These are phyloP conservation scores for Guaruba guarouba DNA, from an alignment of 2,113 vertebrate genomes.

Conservation along the genomic window DNA sequence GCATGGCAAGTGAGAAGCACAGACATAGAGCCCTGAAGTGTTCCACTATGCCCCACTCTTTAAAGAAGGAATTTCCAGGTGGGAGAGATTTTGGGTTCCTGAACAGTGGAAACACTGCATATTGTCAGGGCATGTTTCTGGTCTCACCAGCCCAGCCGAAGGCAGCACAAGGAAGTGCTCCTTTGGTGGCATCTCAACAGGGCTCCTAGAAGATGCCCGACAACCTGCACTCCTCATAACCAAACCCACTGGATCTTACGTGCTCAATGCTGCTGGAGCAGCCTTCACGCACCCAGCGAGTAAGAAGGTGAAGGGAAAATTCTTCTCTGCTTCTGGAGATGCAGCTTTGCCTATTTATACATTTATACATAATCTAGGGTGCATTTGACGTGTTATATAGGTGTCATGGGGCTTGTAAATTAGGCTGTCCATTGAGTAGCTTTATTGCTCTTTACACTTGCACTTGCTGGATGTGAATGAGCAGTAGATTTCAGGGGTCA, in stretches of 20 bases:
- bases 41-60: background rate
- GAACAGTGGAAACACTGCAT: rapidly evolving
- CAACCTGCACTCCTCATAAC: background rate
- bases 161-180: background rate
- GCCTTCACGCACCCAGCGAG: rapidly evolving
- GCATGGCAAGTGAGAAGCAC: background rate
- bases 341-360: background rate
- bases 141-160: background rate
- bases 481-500: background rate
- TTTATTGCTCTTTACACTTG: background rate
- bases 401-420: background rate
- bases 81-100: background rate
- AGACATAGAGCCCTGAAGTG: background rate
- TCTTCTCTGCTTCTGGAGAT: background rate
- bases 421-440: background rate
- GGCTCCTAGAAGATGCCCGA: background rate
- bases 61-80: background rate
- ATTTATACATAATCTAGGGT: background rate
- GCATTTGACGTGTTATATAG: background rate
- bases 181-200: background rate
- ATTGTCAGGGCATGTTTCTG: background rate
- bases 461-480: background rate
- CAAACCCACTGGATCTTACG: background rate
- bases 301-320: background rate
- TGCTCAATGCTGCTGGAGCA: background rate